Percentiles rank a stretch among this genome's conserved stretches.
Evolutionary conservation across 2,797 vertebrate species (phyloP).

Genomic region (Syngnathus acus): DNA sequence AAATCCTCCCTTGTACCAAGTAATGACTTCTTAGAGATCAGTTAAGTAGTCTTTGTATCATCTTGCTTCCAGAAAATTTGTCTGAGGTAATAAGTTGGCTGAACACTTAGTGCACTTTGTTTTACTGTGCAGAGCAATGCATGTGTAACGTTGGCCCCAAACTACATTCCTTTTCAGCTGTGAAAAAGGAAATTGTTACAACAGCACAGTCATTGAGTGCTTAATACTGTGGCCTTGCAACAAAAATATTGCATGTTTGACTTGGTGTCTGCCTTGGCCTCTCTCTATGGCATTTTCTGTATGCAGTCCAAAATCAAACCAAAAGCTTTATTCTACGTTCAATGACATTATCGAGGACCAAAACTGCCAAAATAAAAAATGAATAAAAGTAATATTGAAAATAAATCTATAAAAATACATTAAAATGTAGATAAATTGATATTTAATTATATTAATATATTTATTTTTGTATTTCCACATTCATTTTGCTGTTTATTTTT

Average conservation of each 20-base stretch:
- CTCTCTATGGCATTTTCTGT: background rate
- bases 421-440: too few species aligned
- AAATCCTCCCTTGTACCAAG: background rate
- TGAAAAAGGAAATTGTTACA: background rate
- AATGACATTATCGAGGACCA: background rate
- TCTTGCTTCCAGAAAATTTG: background rate
- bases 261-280: background rate
- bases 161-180: background rate
- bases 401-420: too few species aligned
- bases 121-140: background rate
- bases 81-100: background rate
- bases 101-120: background rate
- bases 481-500: too few species aligned
- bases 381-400: too few species aligned
- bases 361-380: too few species aligned
- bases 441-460: too few species aligned
- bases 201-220: background rate
- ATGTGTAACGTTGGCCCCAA: background rate
- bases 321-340: background rate
- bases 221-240: background rate
- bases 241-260: background rate
- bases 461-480: too few species aligned
- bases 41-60: background rate
- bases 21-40: background rate
- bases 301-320: background rate